Conservation (phyloP, 2,113 vertebrate species). For the Scophthalmus maximus region DNA sequence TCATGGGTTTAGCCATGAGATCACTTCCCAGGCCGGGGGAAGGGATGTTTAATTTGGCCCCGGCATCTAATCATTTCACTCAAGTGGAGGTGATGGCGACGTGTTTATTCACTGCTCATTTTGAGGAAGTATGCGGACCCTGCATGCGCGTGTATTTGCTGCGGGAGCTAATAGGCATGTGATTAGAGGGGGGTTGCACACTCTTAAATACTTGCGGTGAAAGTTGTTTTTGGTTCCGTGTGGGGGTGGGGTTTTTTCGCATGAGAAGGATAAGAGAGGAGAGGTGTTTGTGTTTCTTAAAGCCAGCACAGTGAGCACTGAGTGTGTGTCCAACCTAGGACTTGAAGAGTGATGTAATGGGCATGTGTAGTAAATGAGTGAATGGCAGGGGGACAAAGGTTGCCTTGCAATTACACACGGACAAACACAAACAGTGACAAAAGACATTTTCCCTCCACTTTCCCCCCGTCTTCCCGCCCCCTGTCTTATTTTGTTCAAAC, state of each 20-base stretch:
- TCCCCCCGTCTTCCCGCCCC: constrained; percentile 21
- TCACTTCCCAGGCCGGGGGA: constrained; percentile 67
- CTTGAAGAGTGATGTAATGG: constrained; percentile 45
- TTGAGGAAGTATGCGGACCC: constrained; percentile 42
- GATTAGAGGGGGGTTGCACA: constrained; percentile 26
- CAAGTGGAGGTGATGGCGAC: constrained; percentile 65
- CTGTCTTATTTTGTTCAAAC: constrained; percentile 34
- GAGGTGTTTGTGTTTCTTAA: constrained; percentile 12
- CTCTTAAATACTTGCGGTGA: constrained; percentile 20
- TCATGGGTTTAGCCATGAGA: constrained; percentile 72
- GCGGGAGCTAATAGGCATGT: constrained; percentile 27
- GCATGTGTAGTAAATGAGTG: constrained; percentile 32
- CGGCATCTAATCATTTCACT: constrained; percentile 48
- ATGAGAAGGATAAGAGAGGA: neutral
- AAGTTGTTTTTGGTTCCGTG: constrained; percentile 22
- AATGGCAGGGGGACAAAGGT: constrained; percentile 36
- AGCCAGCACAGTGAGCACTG: constrained; percentile 1
- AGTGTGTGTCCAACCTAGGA: constrained; percentile 42
- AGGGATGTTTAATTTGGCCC: constrained; percentile 76
- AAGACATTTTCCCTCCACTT: constrained; percentile 37
- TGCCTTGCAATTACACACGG: constrained; percentile 12
- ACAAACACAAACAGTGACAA: constrained; percentile 6
- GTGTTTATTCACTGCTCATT: constrained; percentile 63
- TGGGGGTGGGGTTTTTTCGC: constrained; percentile 17
- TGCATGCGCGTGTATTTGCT: constrained; percentile 29